These are phyloP conservation scores for Euphydryas editha DNA, from an alignment of 2,888 invertebrate species.

Conservation along the genomic window DNA sequence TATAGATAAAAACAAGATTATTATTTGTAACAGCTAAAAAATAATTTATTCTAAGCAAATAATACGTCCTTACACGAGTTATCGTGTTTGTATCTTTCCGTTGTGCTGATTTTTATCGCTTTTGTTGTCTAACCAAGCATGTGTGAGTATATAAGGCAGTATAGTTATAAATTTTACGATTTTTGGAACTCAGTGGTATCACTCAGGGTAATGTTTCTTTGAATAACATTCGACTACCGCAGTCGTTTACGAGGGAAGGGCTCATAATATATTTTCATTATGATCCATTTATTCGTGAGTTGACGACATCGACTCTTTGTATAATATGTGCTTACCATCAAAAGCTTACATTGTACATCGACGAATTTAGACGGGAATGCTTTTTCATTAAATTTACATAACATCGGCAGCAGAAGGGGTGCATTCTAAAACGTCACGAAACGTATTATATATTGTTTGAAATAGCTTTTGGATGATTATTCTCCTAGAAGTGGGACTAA, in stretches of 20 bases:
- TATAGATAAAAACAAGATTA: neutral
- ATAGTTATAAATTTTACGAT: slow-evolving; percentile 70
- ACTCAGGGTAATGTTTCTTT: slow-evolving; percentile 72
- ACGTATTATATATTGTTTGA: neutral
- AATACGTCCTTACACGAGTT: neutral
- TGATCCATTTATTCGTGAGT: slow-evolving; percentile 72
- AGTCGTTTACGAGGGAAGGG: slow-evolving; percentile 68
- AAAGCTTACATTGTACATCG: slow-evolving; percentile 63
- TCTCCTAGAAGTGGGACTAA: neutral
- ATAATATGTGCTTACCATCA: slow-evolving; percentile 63
- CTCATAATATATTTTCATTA: slow-evolving; percentile 77
- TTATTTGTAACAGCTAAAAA: neutral
- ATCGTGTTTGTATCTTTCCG: slow-evolving; percentile 27
- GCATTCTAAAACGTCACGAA: slow-evolving; percentile 1
- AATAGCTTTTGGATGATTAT: neutral
- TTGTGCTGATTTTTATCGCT: slow-evolving; percentile 29
- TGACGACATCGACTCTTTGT: slow-evolving; percentile 70
- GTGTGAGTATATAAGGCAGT: slow-evolving; percentile 38
- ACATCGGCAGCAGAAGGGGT: slow-evolving; percentile 42
- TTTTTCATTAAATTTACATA: slow-evolving; percentile 66
- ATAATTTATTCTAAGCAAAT: no score
- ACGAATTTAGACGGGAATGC: slow-evolving; percentile 51
- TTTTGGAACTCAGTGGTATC: slow-evolving; percentile 63
- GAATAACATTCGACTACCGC: slow-evolving; percentile 68
- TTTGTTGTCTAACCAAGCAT: slow-evolving; percentile 44